phyloP scores from a whole-genome alignment of 2,888 invertebrate genomes.

The Teleogryllus oceanicus region DNA sequence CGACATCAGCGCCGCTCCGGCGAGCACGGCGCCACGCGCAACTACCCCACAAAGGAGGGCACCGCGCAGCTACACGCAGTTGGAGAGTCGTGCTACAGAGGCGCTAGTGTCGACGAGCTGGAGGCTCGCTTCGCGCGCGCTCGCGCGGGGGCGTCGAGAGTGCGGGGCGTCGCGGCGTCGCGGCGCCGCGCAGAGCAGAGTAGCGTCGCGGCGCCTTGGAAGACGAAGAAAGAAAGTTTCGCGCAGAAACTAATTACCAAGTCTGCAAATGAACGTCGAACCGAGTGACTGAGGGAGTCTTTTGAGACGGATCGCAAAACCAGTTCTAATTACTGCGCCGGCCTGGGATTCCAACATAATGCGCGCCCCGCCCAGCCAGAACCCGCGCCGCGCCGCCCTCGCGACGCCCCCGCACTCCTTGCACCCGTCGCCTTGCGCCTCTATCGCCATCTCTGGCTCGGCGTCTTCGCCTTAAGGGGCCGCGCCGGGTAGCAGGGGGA shows the following conservation, averaged over 20 bases:
- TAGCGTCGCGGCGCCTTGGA: neutral
- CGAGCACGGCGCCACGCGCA: neutral
- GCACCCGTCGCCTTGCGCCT: neutral
- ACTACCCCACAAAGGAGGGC: neutral
- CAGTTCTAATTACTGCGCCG: constrained; percentile 18
- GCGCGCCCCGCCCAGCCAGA: neutral
- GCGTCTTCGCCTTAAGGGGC: too few relatives aligned
- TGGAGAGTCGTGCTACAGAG: neutral
- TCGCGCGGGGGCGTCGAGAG: neutral
- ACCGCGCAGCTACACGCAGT: neutral
- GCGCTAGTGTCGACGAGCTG: neutral
- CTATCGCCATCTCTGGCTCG: neutral
- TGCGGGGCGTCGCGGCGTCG: too few relatives aligned
- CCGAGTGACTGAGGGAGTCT: constrained; percentile 1
- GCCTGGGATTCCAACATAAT: neutral
- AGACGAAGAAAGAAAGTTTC: constrained; percentile 10
- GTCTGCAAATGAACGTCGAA: constrained; percentile 18
- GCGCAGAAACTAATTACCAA: constrained; percentile 9
- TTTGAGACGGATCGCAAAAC: constrained; percentile 4
- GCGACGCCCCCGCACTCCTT: neutral
- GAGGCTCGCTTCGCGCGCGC: neutral
- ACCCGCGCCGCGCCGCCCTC: neutral
- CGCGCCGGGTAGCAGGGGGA: too few relatives aligned
- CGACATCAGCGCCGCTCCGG: neutral
- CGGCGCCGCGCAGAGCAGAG: too few relatives aligned